Evolutionary conservation across 1,140 invertebrate genomes (phyloP).

Genomic region (Nephotettix cincticeps): DNA sequence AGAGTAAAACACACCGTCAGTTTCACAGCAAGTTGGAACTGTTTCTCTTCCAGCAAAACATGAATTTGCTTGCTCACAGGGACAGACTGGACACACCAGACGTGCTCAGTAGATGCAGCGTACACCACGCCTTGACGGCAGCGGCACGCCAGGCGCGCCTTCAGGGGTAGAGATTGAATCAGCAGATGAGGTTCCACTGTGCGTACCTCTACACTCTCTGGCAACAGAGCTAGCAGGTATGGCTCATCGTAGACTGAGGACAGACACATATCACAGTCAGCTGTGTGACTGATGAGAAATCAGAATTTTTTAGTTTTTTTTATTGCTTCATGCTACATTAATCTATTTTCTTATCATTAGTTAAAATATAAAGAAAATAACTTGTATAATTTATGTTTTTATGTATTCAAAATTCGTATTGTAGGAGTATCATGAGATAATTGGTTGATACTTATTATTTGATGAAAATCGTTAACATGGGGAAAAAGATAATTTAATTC

Average conservation of each 20-base stretch:
- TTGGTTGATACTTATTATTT: too few species aligned
- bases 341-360: too few species aligned
- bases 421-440: too few species aligned
- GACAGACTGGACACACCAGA: constrained; percentile 81
- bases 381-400: too few species aligned
- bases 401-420: too few species aligned
- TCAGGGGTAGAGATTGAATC: constrained; percentile 75
- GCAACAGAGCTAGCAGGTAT: constrained; percentile 80
- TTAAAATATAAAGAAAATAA: too few species aligned
- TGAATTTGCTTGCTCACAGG: constrained; percentile 80
- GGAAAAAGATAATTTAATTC: too few species aligned
- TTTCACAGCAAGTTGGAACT: constrained; percentile 91
- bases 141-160: constrained; percentile 62
- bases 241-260: constrained; percentile 83
- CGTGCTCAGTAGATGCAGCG: constrained; percentile 78
- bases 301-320: too few species aligned
- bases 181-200: constrained; percentile 66
- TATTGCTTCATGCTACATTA: too few species aligned
- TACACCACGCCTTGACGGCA: constrained; percentile 78
- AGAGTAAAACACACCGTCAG: constrained; percentile 89
- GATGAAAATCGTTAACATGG: too few species aligned
- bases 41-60: constrained; percentile 79
- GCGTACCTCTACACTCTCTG: constrained; percentile 78
- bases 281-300: too few species aligned
- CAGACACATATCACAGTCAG: too few species aligned